Evolutionary conservation across 2,888 invertebrate genomes (phyloP), one percentile per base, ranked within the genome.

Genomic region (Charanyca ferruginea): DNA sequence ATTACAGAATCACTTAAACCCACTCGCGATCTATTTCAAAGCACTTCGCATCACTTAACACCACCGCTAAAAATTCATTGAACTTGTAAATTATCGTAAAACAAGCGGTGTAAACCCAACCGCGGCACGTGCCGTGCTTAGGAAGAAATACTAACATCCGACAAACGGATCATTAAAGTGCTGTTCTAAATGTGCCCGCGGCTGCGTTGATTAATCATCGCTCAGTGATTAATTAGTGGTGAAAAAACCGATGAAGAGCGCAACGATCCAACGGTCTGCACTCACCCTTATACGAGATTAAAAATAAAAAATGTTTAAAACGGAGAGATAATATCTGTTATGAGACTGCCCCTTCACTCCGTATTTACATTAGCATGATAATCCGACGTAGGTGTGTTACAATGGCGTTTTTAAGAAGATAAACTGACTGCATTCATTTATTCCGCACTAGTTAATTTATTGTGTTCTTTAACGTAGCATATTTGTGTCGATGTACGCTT

Each of bases 151-250:
- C 88, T 85, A 89, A 83, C 86, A 85, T 89, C 90, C 89, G 83
- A 90, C 91, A 91, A 92, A 90, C 89, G 91, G 87, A 92, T 93
- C 92, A 92, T 93, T 93, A 92, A 91, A 90, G 89, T 86, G 58
- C 90, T 87, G 86, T 83, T 91, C 90, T 87, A 90, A 93, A 91
- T 89, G 85, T 84, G 87, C 89, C 90, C 88, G 87, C 89, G 89
- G 90, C 89, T 85, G 83, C 81, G 82, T 88, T 90, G 90, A 93
- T 94, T 93, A 93, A 94, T 94, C 92, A 94, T 94, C 90, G 87
- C 87, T 77, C 85, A 77, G 87, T 91, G 91, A 93, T 93, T 93
- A 93, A 94, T 90, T 90, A 89, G 88, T 87, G 89, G 85, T 86
- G 83, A 87, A 89, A 90, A 89, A 85, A 63, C 77, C 71, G 85